These are phyloP conservation scores for Cyanocitta stelleri DNA, from an alignment of 2,113 vertebrate species.

Conservation along the genomic window DNA sequence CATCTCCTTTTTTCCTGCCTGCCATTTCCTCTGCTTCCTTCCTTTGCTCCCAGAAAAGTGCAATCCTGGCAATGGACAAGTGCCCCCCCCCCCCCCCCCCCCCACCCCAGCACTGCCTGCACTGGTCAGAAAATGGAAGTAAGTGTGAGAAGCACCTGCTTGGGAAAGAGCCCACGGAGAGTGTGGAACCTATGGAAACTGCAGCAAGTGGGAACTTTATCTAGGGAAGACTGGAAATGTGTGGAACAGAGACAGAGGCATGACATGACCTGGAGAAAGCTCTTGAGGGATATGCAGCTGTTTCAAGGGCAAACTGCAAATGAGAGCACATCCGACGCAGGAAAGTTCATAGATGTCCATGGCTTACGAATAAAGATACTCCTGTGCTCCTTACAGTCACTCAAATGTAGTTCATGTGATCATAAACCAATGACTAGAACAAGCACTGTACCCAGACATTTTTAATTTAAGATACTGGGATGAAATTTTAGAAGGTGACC, in stretches of 20 bases:
- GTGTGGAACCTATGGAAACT: neutral
- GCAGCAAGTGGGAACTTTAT: neutral
- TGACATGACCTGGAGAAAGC: neutral
- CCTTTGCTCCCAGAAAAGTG: neutral
- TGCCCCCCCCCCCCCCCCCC: too few species aligned
- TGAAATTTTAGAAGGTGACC: slow-evolving; percentile 10
- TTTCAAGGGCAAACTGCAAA: rapidly evolving
- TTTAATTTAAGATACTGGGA: neutral
- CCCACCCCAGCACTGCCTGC: neutral
- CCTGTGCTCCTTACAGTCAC: neutral
- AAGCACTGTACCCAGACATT: neutral
- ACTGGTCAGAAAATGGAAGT: rapidly evolving
- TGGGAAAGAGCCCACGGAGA: neutral
- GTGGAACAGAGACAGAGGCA: neutral
- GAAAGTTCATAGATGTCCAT: rapidly evolving
- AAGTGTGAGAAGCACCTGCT: neutral
- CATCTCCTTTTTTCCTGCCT: neutral
- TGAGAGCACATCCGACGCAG: neutral
- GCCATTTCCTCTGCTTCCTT: neutral
- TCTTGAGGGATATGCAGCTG: neutral
- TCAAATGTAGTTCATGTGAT: neutral
- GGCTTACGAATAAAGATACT: neutral
- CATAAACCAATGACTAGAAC: neutral
- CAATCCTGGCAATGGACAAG: neutral
- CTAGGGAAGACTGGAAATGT: neutral